phyloP scores from a whole-genome alignment of 2,113 vertebrate species.

The Mola mola region DNA sequence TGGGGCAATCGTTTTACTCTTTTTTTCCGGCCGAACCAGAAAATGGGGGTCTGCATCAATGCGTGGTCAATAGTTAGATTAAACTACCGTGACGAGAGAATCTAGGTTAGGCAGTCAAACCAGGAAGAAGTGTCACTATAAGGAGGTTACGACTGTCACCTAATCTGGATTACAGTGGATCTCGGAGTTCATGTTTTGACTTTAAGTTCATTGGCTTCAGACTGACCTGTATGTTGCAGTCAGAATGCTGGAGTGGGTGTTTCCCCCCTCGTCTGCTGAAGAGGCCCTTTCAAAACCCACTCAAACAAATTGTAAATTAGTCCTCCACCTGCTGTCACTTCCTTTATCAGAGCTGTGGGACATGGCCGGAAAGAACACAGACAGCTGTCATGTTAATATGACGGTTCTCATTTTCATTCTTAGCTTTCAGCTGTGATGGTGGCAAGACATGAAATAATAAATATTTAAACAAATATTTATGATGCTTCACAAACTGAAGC shows the following conservation, averaged over 20 bases:
- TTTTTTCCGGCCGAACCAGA: neutral
- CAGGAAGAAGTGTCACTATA: conserved; percentile 31
- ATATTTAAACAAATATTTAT: too few species aligned
- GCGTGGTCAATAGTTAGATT: conserved; percentile 43
- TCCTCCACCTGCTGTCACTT: conserved; percentile 53
- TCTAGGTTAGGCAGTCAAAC: conserved; percentile 25
- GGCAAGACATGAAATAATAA: too few species aligned
- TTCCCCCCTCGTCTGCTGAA: neutral
- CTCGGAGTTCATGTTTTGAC: conserved; percentile 50
- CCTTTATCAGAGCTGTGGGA: conserved; percentile 37
- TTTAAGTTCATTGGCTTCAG: conserved; percentile 30
- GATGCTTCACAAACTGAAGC: neutral
- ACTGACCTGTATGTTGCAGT: conserved; percentile 1
- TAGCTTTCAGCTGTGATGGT: neutral
- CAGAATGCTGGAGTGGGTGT: neutral
- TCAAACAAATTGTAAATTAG: neutral
- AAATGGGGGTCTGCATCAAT: conserved; percentile 4
- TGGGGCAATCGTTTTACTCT: neutral
- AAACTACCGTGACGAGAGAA: conserved; percentile 16
- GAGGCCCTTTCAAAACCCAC: conserved; percentile 4
- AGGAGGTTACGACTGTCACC: conserved; percentile 39
- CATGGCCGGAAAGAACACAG: conserved; percentile 18
- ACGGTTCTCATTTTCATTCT: neutral
- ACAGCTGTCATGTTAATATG: conserved; percentile 16
- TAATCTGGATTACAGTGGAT: conserved; percentile 73